Conservation (phyloP, 2,888 invertebrate species). For the Brachylomia viminalis region DNA sequence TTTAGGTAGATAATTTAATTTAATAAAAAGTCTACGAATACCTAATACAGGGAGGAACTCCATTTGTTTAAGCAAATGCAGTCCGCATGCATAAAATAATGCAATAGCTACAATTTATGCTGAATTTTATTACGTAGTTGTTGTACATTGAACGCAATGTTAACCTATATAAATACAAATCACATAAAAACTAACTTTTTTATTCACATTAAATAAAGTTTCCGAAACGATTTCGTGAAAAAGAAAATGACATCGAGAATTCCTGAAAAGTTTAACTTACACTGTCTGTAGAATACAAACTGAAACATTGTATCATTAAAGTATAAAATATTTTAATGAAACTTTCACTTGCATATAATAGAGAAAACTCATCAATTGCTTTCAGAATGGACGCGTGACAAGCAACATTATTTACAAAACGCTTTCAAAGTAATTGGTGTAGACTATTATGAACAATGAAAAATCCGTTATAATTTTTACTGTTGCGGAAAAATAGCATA, state of each 20-base stretch:
- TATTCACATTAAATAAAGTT: background rate
- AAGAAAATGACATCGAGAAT: background rate
- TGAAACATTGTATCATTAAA: background rate
- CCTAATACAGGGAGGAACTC: background rate
- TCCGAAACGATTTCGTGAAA: background rate
- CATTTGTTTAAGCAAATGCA: background rate
- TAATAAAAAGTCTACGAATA: background rate
- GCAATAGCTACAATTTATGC: background rate
- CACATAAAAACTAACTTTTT: background rate
- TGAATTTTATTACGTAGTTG: background rate
- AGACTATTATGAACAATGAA: slow-evolving; percentile 1
- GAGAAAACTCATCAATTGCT: slow-evolving; percentile 38
- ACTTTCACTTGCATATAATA: slow-evolving; percentile 16
- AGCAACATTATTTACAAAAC: slow-evolving; percentile 38
- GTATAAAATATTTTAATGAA: slow-evolving; percentile 21
- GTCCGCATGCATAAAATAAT: background rate
- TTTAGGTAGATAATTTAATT: background rate
- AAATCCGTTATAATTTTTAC: background rate
- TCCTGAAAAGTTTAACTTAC: slow-evolving; percentile 7
- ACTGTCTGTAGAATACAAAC: background rate
- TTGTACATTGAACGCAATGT: background rate
- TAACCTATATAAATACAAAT: background rate
- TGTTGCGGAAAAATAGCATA: background rate
- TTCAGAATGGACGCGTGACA: slow-evolving; percentile 45
- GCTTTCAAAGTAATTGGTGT: slow-evolving; percentile 31